Conservation (phyloP, 1,140 invertebrate genomes). For the Drosophila erecta region DNA sequence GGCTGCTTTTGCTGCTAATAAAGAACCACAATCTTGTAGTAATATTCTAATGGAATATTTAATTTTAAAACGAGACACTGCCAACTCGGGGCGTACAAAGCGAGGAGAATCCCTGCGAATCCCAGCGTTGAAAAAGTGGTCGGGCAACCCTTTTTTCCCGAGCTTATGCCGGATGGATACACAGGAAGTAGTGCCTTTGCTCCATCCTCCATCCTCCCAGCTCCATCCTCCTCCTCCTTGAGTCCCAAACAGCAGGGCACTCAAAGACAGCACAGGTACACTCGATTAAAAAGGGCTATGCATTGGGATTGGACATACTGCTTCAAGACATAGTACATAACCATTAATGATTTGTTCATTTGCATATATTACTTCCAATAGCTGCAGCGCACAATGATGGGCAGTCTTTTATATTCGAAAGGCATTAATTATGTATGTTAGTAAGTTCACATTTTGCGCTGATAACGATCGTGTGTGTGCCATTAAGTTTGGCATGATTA, state of each 20-base stretch:
- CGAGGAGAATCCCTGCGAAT: slow-evolving; percentile 38
- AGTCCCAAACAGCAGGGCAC: slow-evolving; percentile 25
- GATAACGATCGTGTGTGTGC: no score
- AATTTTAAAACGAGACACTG: slow-evolving; percentile 82
- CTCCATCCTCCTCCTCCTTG: slow-evolving; percentile 8
- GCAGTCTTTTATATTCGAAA: no score
- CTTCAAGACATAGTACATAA: no score
- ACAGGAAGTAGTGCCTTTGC: slow-evolving; percentile 76
- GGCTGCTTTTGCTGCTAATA: slow-evolving; percentile 39
- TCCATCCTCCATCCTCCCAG: slow-evolving; percentile 12
- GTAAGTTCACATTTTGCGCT: no score
- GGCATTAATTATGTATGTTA: no score
- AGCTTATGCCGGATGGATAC: slow-evolving; percentile 80
- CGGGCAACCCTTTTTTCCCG: slow-evolving; percentile 66
- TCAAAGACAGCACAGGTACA: slow-evolving; percentile 66
- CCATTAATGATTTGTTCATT: no score
- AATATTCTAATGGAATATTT: slow-evolving; percentile 84
- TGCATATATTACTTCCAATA: no score
- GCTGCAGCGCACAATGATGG: no score
- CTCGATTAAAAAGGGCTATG: neutral
- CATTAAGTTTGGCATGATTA: no score
- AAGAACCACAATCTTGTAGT: slow-evolving; percentile 83
- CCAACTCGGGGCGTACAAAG: slow-evolving; percentile 51
- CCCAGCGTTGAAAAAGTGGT: slow-evolving; percentile 62
- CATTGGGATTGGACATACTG: neutral